Percentiles rank a stretch among this genome's conserved stretches.
Conservation (phyloP, 2,888 invertebrate species). For the Troides helena region DNA sequence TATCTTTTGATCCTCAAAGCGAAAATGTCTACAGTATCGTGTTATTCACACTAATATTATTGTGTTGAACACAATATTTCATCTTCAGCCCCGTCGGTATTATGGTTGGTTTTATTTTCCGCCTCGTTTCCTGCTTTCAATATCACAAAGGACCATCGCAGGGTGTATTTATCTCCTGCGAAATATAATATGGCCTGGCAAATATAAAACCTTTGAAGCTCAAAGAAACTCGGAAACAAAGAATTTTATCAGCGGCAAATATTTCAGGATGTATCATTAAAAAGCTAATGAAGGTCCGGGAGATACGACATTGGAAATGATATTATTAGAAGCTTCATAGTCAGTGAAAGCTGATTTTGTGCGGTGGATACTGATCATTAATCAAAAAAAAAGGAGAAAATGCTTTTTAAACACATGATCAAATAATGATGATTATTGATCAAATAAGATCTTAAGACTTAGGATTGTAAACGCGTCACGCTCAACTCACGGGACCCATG, state of each 20-base stretch:
- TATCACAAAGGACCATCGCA: constrained; percentile 25
- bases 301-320: too few relatives aligned
- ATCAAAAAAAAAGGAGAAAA: too few relatives aligned
- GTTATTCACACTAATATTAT: not conserved
- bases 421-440: too few relatives aligned
- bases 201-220: constrained; percentile 24
- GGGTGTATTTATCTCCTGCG: constrained; percentile 24
- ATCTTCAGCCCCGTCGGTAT: not conserved
- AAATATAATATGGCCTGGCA: constrained; percentile 25
- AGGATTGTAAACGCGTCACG: too few relatives aligned
- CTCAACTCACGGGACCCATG: too few relatives aligned
- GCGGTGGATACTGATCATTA: too few relatives aligned
- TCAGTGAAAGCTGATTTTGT: too few relatives aligned
- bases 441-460: too few relatives aligned
- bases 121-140: constrained; percentile 25
- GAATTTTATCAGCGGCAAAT: constrained; percentile 17
- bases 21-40: too few relatives aligned
- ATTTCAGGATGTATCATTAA: constrained; percentile 10
- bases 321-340: too few relatives aligned
- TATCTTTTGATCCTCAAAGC: too few relatives aligned
- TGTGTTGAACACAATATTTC: constrained; percentile 17
- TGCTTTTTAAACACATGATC: too few relatives aligned
- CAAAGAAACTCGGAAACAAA: constrained; percentile 21
- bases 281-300: constrained; percentile 2
- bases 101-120: constrained; percentile 22